Conservation (phyloP, 2,888 invertebrate genomes). For the Polyommatus iphigenia region DNA sequence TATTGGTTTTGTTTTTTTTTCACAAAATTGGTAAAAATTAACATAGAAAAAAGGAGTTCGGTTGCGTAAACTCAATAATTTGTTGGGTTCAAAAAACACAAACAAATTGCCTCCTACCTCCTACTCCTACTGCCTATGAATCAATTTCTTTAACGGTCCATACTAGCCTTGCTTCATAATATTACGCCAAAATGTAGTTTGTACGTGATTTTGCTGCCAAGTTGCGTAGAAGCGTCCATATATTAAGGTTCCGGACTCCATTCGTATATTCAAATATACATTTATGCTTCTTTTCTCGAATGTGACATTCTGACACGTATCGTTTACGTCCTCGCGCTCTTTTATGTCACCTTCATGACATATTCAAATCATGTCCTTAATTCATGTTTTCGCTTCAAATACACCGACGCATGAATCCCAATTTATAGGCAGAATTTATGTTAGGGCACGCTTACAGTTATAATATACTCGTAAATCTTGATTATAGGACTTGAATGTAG, state of each 20-base stretch:
- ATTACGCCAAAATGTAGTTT: too few relatives aligned
- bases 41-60: too few relatives aligned
- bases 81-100: too few relatives aligned
- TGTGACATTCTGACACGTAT: not conserved
- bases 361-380: conserved; percentile 11
- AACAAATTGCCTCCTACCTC: too few relatives aligned
- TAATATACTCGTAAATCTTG: not conserved
- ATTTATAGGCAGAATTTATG: conserved; percentile 11
- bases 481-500: not conserved
- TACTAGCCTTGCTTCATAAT: too few relatives aligned
- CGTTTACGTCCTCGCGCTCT: not conserved
- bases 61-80: too few relatives aligned
- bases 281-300: not conserved
- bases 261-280: not conserved
- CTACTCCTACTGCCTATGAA: too few relatives aligned
- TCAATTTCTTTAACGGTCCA: too few relatives aligned
- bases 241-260: not conserved
- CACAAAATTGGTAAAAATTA: too few relatives aligned
- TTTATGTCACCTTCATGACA: conserved; percentile 4
- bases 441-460: not conserved
- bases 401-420: not conserved
- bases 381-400: conserved; percentile 2
- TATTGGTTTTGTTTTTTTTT: too few relatives aligned
- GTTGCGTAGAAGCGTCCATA: too few relatives aligned
- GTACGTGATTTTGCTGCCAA: too few relatives aligned